phyloP scores from a whole-genome alignment of 2,797 vertebrate species.

The Silurus lanzhouensis region DNA sequence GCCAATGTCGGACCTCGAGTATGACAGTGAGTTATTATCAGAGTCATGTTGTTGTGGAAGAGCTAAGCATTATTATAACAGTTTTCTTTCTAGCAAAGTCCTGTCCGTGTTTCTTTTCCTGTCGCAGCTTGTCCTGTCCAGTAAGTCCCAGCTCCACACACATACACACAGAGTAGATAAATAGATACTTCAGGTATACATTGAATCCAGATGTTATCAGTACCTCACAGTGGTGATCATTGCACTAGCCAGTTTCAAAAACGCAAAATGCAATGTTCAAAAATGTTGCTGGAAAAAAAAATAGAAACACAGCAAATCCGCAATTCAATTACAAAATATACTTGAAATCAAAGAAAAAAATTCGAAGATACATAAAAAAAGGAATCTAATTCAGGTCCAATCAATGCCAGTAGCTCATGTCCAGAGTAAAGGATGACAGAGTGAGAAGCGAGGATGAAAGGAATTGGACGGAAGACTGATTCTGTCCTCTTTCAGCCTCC shows the following conservation, averaged over 20 bases:
- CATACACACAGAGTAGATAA: neutral
- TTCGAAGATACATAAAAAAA: constrained; percentile 5
- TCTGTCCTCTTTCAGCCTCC: constrained; percentile 55
- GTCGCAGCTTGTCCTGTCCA: neutral
- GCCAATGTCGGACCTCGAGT: constrained; percentile 36
- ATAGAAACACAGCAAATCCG: neutral
- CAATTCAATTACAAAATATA: constrained; percentile 10
- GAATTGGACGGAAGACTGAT: constrained; percentile 49
- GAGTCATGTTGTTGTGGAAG: constrained; percentile 30
- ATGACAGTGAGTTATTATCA: constrained; percentile 42
- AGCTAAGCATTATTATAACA: constrained; percentile 12
- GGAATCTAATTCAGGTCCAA: constrained; percentile 48
- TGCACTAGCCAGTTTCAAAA: neutral
- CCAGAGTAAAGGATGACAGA: constrained; percentile 45
- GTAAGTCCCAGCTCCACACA: constrained; percentile 4
- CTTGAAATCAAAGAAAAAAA: constrained; percentile 12
- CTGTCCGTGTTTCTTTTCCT: constrained; percentile 5
- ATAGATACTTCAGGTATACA: constrained; percentile 1
- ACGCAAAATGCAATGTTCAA: neutral
- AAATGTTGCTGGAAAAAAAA: neutral
- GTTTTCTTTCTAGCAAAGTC: constrained; percentile 6
- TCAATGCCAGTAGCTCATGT: constrained; percentile 65
- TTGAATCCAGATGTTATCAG: constrained; percentile 16
- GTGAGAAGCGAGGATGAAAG: constrained; percentile 32
- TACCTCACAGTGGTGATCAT: neutral